phyloP scores from a whole-genome alignment of 92 coral and sea anemone genomes.

The Montipora capitata region DNA sequence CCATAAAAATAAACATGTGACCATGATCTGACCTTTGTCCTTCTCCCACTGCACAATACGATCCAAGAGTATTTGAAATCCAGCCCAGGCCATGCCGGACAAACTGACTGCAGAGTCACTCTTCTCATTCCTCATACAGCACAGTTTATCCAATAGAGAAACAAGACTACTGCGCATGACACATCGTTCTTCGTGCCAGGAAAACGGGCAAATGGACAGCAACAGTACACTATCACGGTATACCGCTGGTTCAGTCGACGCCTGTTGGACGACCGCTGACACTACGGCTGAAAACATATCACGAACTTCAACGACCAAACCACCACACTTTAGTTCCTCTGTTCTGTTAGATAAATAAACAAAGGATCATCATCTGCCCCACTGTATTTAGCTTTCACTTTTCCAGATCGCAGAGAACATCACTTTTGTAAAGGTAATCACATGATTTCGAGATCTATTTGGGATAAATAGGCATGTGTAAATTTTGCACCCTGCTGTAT shows the following conservation, averaged over 20 bases:
- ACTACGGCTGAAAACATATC: constrained; percentile 91
- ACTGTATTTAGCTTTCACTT: too few relatives aligned
- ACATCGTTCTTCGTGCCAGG: constrained; percentile 93
- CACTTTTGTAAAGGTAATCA: too few relatives aligned
- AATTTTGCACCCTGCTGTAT: too few relatives aligned
- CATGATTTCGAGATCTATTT: too few relatives aligned
- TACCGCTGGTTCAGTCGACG: constrained; percentile 73
- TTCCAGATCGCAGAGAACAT: too few relatives aligned
- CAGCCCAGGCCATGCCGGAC: constrained; percentile 94
- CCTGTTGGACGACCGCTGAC: constrained; percentile 85
- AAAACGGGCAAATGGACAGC: constrained; percentile 90
- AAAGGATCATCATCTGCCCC: too few relatives aligned
- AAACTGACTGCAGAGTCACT: constrained; percentile 64
- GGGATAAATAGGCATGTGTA: too few relatives aligned
- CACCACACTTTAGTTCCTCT: constrained; percentile 96
- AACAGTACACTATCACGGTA: constrained; percentile 86
- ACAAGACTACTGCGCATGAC: constrained; percentile 94
- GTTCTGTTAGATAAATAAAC: constrained; percentile 48
- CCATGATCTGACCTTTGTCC: constrained; percentile 81
- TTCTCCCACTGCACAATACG: constrained; percentile 97
- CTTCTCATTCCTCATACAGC: constrained; percentile 75
- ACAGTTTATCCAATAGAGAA: constrained; percentile 87
- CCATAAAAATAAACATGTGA: not conserved
- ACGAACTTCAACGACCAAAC: constrained; percentile 90
- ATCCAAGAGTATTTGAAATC: constrained; percentile 87